Evolutionary conservation across 2,888 invertebrate genomes (phyloP).

Genomic region (Drosophila atripex): DNA sequence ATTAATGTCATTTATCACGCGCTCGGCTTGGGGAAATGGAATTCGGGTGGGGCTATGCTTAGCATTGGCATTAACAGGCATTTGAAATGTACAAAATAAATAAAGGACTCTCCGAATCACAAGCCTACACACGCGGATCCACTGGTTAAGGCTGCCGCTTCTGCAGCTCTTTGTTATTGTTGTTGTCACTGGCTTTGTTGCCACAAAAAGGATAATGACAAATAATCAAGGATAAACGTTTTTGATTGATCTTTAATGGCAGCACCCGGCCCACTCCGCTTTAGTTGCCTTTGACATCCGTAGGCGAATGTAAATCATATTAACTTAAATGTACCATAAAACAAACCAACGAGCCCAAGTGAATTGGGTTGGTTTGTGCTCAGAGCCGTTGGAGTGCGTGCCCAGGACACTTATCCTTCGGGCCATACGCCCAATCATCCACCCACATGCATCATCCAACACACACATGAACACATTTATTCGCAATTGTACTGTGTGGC

Average conservation of each 20-base stretch:
- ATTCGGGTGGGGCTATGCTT: constrained; percentile 13
- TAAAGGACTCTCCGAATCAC: constrained; percentile 46
- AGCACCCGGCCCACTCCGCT: constrained; percentile 15
- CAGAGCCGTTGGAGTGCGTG: constrained; percentile 16
- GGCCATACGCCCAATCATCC: constrained; percentile 13
- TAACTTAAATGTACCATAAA: constrained; percentile 72
- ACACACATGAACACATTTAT: constrained; percentile 50
- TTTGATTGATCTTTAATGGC: constrained; percentile 82
- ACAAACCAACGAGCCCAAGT: constrained; percentile 44
- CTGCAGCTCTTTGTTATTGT: constrained; percentile 45
- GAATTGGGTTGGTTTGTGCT: constrained; percentile 33
- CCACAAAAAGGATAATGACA: constrained; percentile 81
- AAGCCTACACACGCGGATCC: constrained; percentile 25
- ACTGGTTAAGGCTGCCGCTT: constrained; percentile 61
- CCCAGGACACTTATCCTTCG: constrained; percentile 44
- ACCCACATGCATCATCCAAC: background rate
- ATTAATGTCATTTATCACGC: constrained; percentile 80
- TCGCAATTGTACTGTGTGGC: constrained; percentile 59
- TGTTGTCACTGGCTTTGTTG: constrained; percentile 46
- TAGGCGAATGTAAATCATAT: constrained; percentile 79
- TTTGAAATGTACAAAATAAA: constrained; percentile 74
- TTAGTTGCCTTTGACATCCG: constrained; percentile 65
- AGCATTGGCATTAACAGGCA: constrained; percentile 50
- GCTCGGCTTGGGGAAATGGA: constrained; percentile 36
- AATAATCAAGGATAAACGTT: constrained; percentile 83